These are phyloP conservation scores for Silvanus unidentatus DNA, from an alignment of 2,888 invertebrate genomes.

Conservation along the genomic window DNA sequence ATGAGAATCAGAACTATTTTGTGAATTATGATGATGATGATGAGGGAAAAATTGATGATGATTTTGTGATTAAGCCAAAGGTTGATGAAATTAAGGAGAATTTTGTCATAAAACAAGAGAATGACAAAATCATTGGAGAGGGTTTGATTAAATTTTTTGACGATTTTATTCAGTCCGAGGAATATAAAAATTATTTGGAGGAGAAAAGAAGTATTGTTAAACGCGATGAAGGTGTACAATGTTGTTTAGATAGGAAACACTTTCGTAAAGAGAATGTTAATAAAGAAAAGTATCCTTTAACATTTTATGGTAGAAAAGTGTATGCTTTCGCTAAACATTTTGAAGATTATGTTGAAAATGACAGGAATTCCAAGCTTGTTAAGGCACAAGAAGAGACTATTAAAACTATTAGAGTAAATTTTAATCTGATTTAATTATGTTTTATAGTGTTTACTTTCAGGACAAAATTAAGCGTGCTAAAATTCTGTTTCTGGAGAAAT, in stretches of 20 bases:
- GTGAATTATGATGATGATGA: no score
- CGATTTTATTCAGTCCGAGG: conserved; percentile 23
- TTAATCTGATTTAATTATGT: not conserved
- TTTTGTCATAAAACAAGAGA: not conserved
- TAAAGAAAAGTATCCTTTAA: conserved; percentile 17
- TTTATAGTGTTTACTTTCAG: conserved; percentile 10
- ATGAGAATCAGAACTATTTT: no score
- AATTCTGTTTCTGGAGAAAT: conserved; percentile 6
- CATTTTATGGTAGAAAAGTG: conserved; percentile 19
- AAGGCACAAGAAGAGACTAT: conserved; percentile 21
- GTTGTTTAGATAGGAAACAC: conserved; percentile 5
- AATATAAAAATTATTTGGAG: conserved; percentile 22
- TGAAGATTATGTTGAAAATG: conserved; percentile 18
- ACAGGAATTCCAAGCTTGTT: conserved; percentile 11
- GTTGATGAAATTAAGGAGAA: no score
- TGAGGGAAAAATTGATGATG: no score
- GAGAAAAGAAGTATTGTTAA: conserved; percentile 20
- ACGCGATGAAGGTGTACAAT: conserved; percentile 14
- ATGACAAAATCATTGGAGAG: not conserved
- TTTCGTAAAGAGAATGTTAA: no score
- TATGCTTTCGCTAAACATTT: conserved; percentile 20
- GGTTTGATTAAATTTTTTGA: conserved; percentile 21
- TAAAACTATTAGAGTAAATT: conserved; percentile 19
- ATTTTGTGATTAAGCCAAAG: no score
- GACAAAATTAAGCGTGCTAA: conserved; percentile 21